phyloP scores from a whole-genome alignment of 2,797 vertebrate genomes.

The Hapalemur alaotrensis region DNA sequence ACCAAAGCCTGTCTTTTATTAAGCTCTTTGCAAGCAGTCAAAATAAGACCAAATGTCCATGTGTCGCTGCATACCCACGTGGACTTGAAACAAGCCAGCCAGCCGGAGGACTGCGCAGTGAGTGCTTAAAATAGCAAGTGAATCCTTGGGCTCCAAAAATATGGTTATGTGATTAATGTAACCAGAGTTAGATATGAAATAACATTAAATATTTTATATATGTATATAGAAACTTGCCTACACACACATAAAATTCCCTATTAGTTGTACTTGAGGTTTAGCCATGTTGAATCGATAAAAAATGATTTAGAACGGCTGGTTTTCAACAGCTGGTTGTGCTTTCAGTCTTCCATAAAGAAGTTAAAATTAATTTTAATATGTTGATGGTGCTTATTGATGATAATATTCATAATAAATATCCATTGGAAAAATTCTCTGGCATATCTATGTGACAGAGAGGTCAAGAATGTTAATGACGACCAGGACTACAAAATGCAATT shows the following conservation, averaged over 20 bases:
- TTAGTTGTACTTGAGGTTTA: conserved; percentile 76
- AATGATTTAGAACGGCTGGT: conserved; percentile 79
- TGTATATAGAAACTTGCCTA: conserved; percentile 51
- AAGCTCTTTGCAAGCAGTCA: conserved; percentile 64
- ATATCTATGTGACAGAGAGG: conserved; percentile 89
- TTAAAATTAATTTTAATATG: conserved; percentile 87
- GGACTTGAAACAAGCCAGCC: neutral
- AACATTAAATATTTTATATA: conserved; percentile 55
- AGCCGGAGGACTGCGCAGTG: neutral
- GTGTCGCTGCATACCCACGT: neutral
- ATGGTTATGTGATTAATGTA: neutral
- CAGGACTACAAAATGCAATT: conserved; percentile 93
- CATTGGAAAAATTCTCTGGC: conserved; percentile 84
- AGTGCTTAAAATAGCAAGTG: conserved; percentile 37
- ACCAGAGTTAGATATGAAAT: conserved; percentile 37
- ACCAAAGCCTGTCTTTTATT: conserved; percentile 70
- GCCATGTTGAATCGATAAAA: conserved; percentile 83
- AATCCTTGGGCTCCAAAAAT: conserved; percentile 41
- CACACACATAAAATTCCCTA: conserved; percentile 60
- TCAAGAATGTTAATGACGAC: conserved; percentile 91
- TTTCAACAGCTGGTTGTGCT: conserved; percentile 77
- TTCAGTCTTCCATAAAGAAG: conserved; percentile 84
- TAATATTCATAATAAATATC: conserved; percentile 91
- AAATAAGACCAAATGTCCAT: conserved; percentile 63
- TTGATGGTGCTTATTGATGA: conserved; percentile 85